Base-by-base conservation (phyloP, 2,797 vertebrate genomes). In the Sciurus carolinensis region DNA sequence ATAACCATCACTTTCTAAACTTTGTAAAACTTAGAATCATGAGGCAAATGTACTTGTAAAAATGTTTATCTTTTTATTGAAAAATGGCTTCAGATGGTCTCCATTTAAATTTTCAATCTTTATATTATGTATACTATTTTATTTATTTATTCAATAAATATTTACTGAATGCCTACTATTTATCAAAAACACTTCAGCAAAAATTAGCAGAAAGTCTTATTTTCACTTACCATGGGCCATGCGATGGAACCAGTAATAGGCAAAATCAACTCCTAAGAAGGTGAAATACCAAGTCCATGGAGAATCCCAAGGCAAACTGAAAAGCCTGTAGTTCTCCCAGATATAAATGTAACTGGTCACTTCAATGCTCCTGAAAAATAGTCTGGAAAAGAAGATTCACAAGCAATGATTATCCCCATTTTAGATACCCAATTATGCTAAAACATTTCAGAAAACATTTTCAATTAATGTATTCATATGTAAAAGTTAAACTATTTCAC, bases 241-340 rank as follows among this genome's bases (percentile, higher is more conserved):
- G 89, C 99, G 99, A 97, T 99, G 99, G 94, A 99, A 98, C 99
- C 99, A 99, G 97, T 99, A 99, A 97, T 99, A 99, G 95, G 98
- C 98, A 50, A 99, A 99, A 98, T 99, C 99, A 95, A 99, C 99
- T 59, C 99, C 99, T 87, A 99, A 91, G 82, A 99, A 99, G 0
- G 99, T 98, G 97, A 99, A 96, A 99, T 99, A 99, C 99, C 99
- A 99, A 0, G 99, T 99, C 99, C 99, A 99, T 33, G 98, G 97
- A 0, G 99, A 99, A 98, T 99, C 98, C 99, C 99, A 99, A 33
- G 99, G 99, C 86, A 99, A 98, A 97, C 98, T 98, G 84, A 99
- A 52, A 73, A 99, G 85, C 50, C 97, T 99, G 97, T 98, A 99
- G 94, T 98, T 99, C 87, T 99, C 98, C 99, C 99, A 99, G 85